Percentiles rank a stretch among this genome's conserved stretches.
Evolutionary conservation across 2,888 invertebrate species (phyloP).

Genomic region (Oxystoma pomonae): DNA sequence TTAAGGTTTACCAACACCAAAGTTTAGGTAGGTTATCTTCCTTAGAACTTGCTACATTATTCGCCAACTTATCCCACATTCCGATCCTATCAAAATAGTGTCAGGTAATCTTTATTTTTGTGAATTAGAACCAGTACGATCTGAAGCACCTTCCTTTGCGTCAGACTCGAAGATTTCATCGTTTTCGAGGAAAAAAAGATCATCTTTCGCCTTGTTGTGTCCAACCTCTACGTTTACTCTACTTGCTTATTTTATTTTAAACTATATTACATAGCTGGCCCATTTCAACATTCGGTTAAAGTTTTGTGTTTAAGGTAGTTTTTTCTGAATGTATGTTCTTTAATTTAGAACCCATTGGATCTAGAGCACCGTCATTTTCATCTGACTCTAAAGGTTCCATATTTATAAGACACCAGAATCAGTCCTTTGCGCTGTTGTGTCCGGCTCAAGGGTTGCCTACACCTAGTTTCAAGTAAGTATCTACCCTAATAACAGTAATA

Average conservation of each 20-base stretch:
- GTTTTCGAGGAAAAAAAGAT: constrained; percentile 45
- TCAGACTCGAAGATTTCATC: constrained; percentile 49
- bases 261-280: neutral
- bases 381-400: constrained; percentile 47
- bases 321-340: constrained; percentile 25
- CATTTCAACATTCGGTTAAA: constrained; percentile 58
- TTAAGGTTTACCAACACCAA: constrained; percentile 59
- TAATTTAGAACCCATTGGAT: constrained; percentile 53
- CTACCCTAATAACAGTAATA: constrained; percentile 12
- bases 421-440: constrained; percentile 58
- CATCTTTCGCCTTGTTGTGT: constrained; percentile 50
- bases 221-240: constrained; percentile 62
- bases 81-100: no score
- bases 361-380: constrained; percentile 51
- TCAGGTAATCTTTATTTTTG: no score
- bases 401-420: constrained; percentile 33
- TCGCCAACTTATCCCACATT: no score
- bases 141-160: constrained; percentile 49
- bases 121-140: constrained; percentile 56
- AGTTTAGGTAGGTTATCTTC: constrained; percentile 62
- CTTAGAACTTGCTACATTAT: no score
- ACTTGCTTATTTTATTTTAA: constrained; percentile 7
- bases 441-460: constrained; percentile 62
- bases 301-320: constrained; percentile 33
- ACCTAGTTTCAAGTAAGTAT: constrained; percentile 58